These are phyloP conservation scores for Xenops minutus DNA, from an alignment of 2,797 vertebrate genomes.

Conservation along the genomic window DNA sequence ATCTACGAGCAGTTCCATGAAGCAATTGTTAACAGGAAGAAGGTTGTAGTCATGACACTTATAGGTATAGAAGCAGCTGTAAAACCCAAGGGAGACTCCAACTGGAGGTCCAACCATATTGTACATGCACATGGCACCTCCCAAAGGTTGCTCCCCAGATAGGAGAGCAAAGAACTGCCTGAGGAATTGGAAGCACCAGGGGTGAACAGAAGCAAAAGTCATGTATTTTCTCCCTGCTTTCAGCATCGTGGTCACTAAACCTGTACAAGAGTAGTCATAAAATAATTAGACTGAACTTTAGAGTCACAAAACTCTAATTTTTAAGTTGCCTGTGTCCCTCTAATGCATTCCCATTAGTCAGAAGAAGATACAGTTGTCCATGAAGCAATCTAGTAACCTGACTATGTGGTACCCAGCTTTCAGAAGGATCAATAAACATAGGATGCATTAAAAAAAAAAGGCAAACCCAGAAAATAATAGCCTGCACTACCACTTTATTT, in stretches of 20 bases:
- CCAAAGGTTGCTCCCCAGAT: neutral
- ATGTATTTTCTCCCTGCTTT: neutral
- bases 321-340: neutral
- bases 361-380: neutral
- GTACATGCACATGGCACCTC: neutral
- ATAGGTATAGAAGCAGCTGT: neutral
- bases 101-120: neutral
- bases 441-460: neutral
- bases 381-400: neutral
- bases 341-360: neutral
- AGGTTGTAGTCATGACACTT: neutral
- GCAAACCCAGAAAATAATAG: neutral
- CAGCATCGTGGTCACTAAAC: neutral
- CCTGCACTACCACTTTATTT: neutral
- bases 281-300: neutral
- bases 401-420: neutral
- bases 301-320: neutral
- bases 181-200: neutral
- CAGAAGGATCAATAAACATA: neutral
- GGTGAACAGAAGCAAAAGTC: neutral
- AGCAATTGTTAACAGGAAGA: neutral
- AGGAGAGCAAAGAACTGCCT: neutral
- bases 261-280: neutral
- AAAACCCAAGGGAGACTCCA: neutral
- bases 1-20: neutral